phyloP scores from a whole-genome alignment of 2,113 vertebrate species.

The Vulpes lagopus region DNA sequence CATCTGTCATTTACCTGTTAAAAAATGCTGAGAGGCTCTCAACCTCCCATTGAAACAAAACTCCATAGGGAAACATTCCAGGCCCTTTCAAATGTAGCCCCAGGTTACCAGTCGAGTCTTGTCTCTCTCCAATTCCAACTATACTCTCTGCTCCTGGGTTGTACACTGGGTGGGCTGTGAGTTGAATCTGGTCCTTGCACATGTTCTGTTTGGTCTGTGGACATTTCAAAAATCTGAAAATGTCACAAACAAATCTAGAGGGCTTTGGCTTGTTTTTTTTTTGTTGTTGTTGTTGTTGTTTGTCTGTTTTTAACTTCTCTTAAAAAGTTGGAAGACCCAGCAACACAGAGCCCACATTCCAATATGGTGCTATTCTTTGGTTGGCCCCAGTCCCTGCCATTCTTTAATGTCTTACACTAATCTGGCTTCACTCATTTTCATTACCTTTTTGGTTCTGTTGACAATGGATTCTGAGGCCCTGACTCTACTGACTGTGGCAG shows the following conservation, averaged over 20 bases:
- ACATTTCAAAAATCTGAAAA: neutral
- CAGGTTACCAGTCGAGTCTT: neutral
- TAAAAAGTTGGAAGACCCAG: neutral
- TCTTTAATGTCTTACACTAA: neutral
- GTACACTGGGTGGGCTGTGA: neutral
- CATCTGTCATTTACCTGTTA: neutral
- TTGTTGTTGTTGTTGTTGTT: too few relatives aligned
- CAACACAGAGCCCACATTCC: neutral
- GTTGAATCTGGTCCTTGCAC: neutral
- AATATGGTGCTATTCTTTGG: neutral
- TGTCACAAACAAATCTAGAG: neutral
- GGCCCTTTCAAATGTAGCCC: neutral
- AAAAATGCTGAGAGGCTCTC: neutral
- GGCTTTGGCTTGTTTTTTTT: too few relatives aligned
- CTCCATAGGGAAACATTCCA: rapidly evolving
- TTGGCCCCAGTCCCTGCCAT: neutral
- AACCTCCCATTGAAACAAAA: neutral
- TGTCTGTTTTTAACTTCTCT: neutral
- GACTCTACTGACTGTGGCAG: neutral
- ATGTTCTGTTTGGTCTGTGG: neutral
- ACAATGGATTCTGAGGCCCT: neutral
- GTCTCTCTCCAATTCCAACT: rapidly evolving
- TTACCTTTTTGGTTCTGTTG: neutral
- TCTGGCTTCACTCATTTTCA: neutral
- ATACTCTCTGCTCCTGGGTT: rapidly evolving